phyloP scores from a whole-genome alignment of 2,888 invertebrate species.

The Zygaena filipendulae region DNA sequence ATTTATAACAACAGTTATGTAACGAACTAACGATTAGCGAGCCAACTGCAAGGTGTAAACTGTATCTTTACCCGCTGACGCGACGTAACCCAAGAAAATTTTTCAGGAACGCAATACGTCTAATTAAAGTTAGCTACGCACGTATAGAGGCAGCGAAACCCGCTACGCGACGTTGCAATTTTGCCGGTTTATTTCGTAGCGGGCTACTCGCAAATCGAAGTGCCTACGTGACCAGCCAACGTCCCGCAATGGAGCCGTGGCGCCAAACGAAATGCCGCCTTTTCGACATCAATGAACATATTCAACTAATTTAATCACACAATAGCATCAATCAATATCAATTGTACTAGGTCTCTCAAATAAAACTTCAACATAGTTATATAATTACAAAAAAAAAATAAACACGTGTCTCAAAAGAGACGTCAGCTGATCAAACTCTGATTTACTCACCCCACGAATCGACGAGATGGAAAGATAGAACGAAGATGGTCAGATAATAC shows the following conservation, averaged over 20 bases:
- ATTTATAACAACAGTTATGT: no score
- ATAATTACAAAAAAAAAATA: constrained; percentile 42
- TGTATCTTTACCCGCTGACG: no score
- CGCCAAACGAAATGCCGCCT: constrained; percentile 60
- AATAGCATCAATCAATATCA: no score
- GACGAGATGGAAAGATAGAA: constrained; percentile 33
- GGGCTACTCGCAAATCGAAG: constrained; percentile 25
- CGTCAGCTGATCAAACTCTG: constrained; percentile 46
- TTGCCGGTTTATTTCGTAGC: constrained; percentile 28
- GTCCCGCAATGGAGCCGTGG: constrained; percentile 52
- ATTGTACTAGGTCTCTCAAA: constrained; percentile 3
- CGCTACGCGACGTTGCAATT: constrained; percentile 23
- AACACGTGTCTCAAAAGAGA: constrained; percentile 40
- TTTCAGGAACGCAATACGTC: constrained; percentile 19
- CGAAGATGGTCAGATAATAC: constrained; percentile 37
- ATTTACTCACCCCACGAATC: constrained; percentile 54
- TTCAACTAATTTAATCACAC: no score
- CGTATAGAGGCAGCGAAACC: not conserved
- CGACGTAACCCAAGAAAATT: not conserved
- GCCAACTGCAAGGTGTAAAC: no score
- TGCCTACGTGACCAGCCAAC: constrained; percentile 65
- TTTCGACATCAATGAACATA: constrained; percentile 34
- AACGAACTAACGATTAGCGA: no score
- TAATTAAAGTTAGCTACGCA: constrained; percentile 7
- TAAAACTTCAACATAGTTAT: constrained; percentile 26